Base-by-base conservation (phyloP, 2,888 invertebrate species). In the Stramonita haemastoma region DNA sequence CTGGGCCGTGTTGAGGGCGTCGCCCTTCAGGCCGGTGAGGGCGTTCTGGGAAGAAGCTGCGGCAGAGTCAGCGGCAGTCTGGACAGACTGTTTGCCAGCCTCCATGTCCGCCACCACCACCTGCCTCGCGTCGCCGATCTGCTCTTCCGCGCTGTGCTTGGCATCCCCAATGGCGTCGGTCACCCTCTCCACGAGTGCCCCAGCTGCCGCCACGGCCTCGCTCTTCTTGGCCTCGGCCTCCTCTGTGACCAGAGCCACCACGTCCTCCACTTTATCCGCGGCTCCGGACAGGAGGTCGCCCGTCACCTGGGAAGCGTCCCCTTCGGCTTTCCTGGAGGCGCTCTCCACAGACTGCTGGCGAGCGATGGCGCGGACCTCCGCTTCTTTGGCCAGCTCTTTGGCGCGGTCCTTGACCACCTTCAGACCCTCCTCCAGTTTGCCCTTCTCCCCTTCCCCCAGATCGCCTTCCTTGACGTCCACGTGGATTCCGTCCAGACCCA, bases 321-420 rank as follows among this genome's bases (percentile, higher is more conserved):
- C 89, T 77, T 79, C 81, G 22, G 46, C 81, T 4, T 83, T 83
- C n/a, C 11, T 81, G n/a, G 77, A 70, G 11, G 89, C 79, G 11
- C 46, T 86, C 36, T 86, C 86, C 19, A n/a, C 79, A 56, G 84
- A 36, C 6, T 84, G 84, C 46, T 89, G 83, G 2, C 85, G 36
- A 60, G 87, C 90, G 57, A 83, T 56, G 4, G 36, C 57, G 46
- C 70, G 81, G 29, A 29, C 87, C 87, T 89, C 84, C 17, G 84
- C 89, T 84, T 83, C 89, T 60, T 57, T 81, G 66, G 86, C 90
- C n/a, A 85, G 79, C 32, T 86, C 88, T 57, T 86, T 77, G n/a
- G 90, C 88, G n/a, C 85, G 89, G 73, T 86, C 89, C 60, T 57
- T 81, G 29, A 86, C 90, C 17, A 26, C 66, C n/a, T 26, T 73